Conservation (phyloP, 1,140 invertebrate species). For the Zeugodacus cucurbitae region DNA sequence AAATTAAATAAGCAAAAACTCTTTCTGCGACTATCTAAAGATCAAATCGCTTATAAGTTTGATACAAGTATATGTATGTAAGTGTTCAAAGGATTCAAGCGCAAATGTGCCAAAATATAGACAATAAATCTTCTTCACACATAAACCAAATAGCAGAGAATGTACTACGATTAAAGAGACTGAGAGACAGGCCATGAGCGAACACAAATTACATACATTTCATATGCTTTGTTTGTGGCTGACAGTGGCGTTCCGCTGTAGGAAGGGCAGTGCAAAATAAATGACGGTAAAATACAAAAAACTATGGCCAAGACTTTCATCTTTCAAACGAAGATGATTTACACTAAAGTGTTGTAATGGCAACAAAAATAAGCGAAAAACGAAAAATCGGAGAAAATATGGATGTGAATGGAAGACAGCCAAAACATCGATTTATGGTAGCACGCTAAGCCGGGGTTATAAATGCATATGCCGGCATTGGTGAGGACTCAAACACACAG, state of each 20-base stretch:
- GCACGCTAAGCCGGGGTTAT: not conserved
- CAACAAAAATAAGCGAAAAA: not conserved
- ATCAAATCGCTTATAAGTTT: too few species aligned
- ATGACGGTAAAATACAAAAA: not conserved
- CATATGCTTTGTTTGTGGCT: not conserved
- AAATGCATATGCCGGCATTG: not conserved
- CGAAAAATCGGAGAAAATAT: not conserved
- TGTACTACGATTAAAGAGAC: not conserved
- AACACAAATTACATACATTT: not conserved
- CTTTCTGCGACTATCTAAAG: too few species aligned
- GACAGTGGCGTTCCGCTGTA: not conserved
- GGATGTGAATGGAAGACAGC: not conserved
- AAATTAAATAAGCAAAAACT: too few species aligned
- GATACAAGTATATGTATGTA: too few species aligned
- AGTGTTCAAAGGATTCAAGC: not conserved
- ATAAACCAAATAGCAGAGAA: not conserved
- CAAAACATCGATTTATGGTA: not conserved
- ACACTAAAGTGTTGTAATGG: not conserved
- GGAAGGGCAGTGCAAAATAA: not conserved
- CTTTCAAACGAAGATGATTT: not conserved
- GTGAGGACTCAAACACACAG: not conserved
- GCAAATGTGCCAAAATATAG: conserved; percentile 12
- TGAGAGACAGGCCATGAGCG: not conserved
- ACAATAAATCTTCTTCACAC: conserved; percentile 30
- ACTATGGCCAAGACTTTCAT: not conserved